Base-by-base conservation (phyloP, 2,888 invertebrate species). In the Tetragonula carbonaria region DNA sequence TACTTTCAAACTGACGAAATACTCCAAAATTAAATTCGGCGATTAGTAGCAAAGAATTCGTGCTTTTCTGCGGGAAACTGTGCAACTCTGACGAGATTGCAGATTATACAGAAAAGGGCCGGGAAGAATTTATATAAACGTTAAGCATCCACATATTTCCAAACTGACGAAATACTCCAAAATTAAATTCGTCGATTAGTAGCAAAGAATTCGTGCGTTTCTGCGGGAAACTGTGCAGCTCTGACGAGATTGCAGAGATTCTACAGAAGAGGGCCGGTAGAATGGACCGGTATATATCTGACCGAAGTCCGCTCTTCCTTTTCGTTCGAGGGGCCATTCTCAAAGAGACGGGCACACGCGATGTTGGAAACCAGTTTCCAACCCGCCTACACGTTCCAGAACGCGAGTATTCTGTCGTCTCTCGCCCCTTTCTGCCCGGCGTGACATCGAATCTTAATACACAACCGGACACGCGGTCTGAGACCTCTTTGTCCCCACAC, bases 351-450 rank as follows among this genome's bases (percentile, higher is more conserved):
- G 81, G 73, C 18, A 28, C 77, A 75, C 80, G 79, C 79, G 80
- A 82, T 84, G 74, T 75, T 80, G 83, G 82, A 82, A 90, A 90
- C 89, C 90, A 90, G 89, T 90, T 90, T 82, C 74, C 33, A 33
- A 70, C 80, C 79, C 89, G 87, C 89, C 90, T 83, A 90, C 87
- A 74, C 88, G 80, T 86, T 79, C 77, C 68, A 75, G 80, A 81
- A 71, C 86, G 84, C 87, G 78, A 84, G 85, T 66, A 73, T 84
- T 85, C 78, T 66, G 80, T 82, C 74, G 83, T 71, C 80, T 66
- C 80, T 63, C 63, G 28, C 73, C 66, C 33, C 75, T 51, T 57
- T 53, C 62, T 53, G 55, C 75, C 4, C 16, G 13, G 28, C 65
- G 67, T 63, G 75, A 73, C 82, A 74, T 77, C 73, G 63, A 74